Evolutionary conservation across 2,797 vertebrate genomes (phyloP), one percentile per base, ranked within the genome.

Genomic region (Rhinella marina): DNA sequence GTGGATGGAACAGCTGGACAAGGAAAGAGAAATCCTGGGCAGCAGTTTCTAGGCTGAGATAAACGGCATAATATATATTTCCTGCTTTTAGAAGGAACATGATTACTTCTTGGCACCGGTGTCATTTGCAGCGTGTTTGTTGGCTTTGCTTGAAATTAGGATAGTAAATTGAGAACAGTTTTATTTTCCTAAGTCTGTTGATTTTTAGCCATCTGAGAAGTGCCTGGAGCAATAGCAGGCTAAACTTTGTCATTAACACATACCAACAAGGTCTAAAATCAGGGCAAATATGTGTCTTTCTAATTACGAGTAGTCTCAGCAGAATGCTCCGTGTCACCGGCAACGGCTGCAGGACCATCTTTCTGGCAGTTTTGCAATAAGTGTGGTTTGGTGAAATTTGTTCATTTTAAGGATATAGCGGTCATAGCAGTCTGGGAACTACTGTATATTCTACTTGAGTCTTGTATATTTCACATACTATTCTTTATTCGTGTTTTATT

Each of bases 61-160:
- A 83, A 85, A 77, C 25, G 56, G 56, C 59, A 54, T 85, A 4
- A 77, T 78, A 77, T 77, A 52, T 62, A 76, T 64, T 78, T 85
- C 57, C 73, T 85, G 21, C 59, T 21, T 78, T 77, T 85, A 85
- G 72, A 77, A 41, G 32, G 32, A 64, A 62, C 83, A 52, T 85
- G 83, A 85, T 85, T 85, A 85, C 59, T 62, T 85, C 77, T 77
- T 85, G 57, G 73, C 84, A 77, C 10, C 17, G 23, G 29, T 85
- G 73, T 64, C 57, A 85, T 85, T 78, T 85, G n/a, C 72, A 48
- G 72, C 41, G 7, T 85, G 73, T 77, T 84, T 64, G 41, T 52
- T 48, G 59, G 59, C 84, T 85, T 85, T 85, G 41, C 73, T 64
- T 29, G 73, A 85, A 85, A 77, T 85, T 85, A 85, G 84, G 84